A percentile compares a stretch with the other conserved stretches of the same genome.
phyloP scores from a whole-genome alignment of 2,888 invertebrate species.

The Leptodirus hochenwartii region DNA sequence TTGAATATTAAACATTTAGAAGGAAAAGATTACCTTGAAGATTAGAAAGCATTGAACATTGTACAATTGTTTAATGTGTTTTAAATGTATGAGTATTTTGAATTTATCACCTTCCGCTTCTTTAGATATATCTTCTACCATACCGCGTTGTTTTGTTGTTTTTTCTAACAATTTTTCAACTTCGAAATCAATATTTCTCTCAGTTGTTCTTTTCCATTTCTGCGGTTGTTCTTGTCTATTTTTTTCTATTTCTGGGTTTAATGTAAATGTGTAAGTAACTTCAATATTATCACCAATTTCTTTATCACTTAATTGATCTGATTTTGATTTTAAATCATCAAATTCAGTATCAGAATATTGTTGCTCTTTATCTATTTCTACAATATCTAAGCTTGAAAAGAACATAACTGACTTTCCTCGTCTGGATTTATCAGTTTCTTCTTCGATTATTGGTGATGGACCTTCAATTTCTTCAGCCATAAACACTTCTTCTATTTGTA shows the following conservation, averaged over 20 bases:
- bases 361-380: too few species aligned
- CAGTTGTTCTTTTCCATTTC: conserved; percentile 24
- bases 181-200: conserved; percentile 37
- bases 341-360: too few species aligned
- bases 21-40: too few species aligned
- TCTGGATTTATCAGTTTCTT: conserved; percentile 7
- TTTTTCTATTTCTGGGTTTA: background rate
- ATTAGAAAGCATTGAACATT: too few species aligned
- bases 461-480: conserved; percentile 10
- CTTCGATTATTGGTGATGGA: conserved; percentile 8
- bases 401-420: conserved; percentile 3
- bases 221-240: conserved; percentile 10
- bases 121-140: conserved; percentile 47
- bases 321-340: conserved; percentile 4
- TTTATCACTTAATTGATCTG: conserved; percentile 4
- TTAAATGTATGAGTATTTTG: background rate
- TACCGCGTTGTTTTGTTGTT: conserved; percentile 48
- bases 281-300: conserved; percentile 2
- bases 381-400: too few species aligned
- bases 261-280: background rate
- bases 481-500: conserved; percentile 11
- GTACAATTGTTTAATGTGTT: background rate
- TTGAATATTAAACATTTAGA: too few species aligned
- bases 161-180: conserved; percentile 43
- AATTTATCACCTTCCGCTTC: conserved; percentile 28